These are phyloP conservation scores for Paramacrobiotus metropolitanus DNA, from an alignment of 1,140 invertebrate genomes.

Conservation along the genomic window DNA sequence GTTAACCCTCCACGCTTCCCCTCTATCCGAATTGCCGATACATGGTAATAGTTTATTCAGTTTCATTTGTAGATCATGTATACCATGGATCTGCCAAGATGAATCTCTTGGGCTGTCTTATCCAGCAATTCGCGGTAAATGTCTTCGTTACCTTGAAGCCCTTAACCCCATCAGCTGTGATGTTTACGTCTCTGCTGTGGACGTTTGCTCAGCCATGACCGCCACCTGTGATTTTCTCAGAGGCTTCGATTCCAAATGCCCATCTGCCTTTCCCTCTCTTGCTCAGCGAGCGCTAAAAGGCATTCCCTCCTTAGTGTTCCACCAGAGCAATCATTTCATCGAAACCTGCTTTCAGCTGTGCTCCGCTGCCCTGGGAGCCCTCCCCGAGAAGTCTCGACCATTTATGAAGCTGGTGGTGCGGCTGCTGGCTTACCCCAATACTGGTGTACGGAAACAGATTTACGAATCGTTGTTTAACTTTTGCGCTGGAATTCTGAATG, in stretches of 20 bases:
- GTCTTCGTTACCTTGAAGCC: not conserved
- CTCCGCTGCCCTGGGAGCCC: not conserved
- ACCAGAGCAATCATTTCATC: not conserved
- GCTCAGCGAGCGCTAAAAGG: not conserved
- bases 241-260: not conserved
- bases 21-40: too few relatives aligned
- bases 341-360: not conserved
- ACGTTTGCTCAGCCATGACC: not conserved
- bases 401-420: not conserved
- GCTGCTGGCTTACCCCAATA: not conserved
- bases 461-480: not conserved
- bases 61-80: too few relatives aligned
- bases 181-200: not conserved
- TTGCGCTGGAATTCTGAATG: not conserved
- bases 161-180: not conserved
- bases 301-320: not conserved
- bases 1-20: too few relatives aligned
- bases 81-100: slow-evolving; percentile 3
- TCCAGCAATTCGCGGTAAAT: not conserved
- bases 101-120: not conserved
- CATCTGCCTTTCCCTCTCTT: not conserved
- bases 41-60: too few relatives aligned
- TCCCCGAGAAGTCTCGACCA: not conserved
- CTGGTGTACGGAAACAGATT: not conserved
- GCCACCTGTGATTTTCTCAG: not conserved